Conservation (phyloP, 2,113 vertebrate species). For the Microcebus murinus region DNA sequence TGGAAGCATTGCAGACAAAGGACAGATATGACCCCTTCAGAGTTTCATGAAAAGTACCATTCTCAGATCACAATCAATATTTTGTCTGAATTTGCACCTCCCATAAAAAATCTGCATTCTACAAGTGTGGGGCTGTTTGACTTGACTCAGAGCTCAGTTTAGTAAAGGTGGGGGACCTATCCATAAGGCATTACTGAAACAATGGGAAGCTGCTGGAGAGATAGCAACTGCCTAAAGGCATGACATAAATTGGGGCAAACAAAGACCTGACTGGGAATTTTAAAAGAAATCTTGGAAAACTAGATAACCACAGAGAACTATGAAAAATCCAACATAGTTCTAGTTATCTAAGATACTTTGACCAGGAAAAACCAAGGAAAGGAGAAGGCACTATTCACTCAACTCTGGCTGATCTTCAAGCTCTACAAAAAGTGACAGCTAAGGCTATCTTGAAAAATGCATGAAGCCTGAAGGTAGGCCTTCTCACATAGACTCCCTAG, state of each 20-base stretch:
- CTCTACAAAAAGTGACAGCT: not conserved
- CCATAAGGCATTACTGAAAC: not conserved
- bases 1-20: not conserved
- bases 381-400: not conserved
- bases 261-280: not conserved
- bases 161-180: not conserved
- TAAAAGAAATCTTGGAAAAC: not conserved
- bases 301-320: not conserved
- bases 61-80: not conserved
- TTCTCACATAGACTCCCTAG: not conserved
- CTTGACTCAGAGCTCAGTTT: not conserved
- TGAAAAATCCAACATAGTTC: not conserved
- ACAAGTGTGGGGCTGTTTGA: not conserved
- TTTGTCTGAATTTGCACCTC: not conserved
- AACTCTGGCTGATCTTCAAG: not conserved
- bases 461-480: not conserved
- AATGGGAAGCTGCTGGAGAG: not conserved
- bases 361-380: not conserved
- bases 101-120: not conserved
- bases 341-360: not conserved
- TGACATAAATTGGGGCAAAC: not conserved
- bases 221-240: not conserved
- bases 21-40: not conserved
- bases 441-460: not conserved
- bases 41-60: not conserved